A percentile compares a stretch with the other conserved stretches of the same genome.
phyloP scores from a whole-genome alignment of 1,140 invertebrate genomes.

The Sycobia sp. region DNA sequence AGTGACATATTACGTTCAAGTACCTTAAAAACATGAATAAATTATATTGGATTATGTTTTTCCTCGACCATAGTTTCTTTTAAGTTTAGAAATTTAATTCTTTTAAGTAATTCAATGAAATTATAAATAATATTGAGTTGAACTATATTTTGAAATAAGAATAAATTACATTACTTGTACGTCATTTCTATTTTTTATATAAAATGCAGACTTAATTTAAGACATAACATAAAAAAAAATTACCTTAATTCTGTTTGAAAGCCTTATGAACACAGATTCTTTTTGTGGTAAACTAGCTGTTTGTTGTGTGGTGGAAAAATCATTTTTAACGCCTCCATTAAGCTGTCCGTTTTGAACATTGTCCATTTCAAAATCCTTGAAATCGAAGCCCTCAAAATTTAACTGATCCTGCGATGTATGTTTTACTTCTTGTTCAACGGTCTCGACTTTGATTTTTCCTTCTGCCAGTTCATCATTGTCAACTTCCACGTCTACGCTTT shows the following conservation, averaged over 20 bases:
- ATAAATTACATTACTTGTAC: not conserved
- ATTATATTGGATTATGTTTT: not conserved
- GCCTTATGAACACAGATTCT: slow-evolving; percentile 92
- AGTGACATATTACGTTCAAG: slow-evolving; percentile 96
- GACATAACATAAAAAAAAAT: slow-evolving; percentile 8
- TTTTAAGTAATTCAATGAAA: too few relatives aligned
- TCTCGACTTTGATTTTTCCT: slow-evolving; percentile 21
- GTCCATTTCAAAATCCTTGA: slow-evolving; percentile 61
- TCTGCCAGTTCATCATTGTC: slow-evolving; percentile 33
- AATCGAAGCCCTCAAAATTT: slow-evolving; percentile 53
- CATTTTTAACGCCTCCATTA: slow-evolving; percentile 42
- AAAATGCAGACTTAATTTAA: slow-evolving; percentile 35
- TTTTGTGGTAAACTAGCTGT: slow-evolving; percentile 67
- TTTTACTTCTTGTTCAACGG: slow-evolving; percentile 41
- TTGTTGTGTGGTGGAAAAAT: slow-evolving; percentile 42
- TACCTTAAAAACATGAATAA: slow-evolving; percentile 65
- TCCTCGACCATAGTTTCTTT: too few relatives aligned
- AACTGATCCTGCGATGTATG: slow-evolving; percentile 47
- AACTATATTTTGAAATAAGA: too few relatives aligned
- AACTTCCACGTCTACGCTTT: not conserved
- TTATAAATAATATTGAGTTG: too few relatives aligned
- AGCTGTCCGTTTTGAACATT: slow-evolving; percentile 48
- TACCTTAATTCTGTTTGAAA: slow-evolving; percentile 95
- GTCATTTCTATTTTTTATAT: not conserved
- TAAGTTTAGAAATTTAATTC: too few relatives aligned